Conservation (phyloP, 92 coral and sea anemone genomes). For the Isaurus tuberculatus region DNA sequence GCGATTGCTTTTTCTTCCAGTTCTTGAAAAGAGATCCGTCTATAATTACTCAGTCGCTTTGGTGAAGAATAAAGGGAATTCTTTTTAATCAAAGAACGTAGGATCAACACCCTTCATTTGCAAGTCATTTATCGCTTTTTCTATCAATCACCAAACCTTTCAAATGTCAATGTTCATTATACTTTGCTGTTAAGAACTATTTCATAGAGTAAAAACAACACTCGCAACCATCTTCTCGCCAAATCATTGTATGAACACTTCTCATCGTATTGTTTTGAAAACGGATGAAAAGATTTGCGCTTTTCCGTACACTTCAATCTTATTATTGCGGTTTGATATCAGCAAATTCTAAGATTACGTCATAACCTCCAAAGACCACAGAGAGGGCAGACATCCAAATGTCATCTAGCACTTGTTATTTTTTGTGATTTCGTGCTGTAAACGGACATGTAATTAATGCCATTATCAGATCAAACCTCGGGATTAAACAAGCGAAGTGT, state of each 20-base stretch:
- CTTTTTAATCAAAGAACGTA: not conserved
- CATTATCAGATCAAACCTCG: constrained; percentile 18
- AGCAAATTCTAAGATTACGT: not conserved
- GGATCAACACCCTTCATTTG: constrained; percentile 39
- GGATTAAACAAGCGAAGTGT: not conserved
- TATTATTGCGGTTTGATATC: not conserved
- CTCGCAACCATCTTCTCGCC: not conserved
- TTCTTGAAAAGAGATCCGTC: no score
- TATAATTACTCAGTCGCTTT: no score
- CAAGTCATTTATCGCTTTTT: constrained; percentile 46
- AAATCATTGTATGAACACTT: constrained; percentile 7
- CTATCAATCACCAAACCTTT: constrained; percentile 37
- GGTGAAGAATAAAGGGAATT: not conserved
- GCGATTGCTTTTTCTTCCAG: no score
- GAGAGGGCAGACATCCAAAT: constrained; percentile 6
- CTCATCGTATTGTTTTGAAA: not conserved
- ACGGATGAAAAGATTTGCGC: not conserved
- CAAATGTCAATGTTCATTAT: constrained; percentile 13
- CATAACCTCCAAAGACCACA: not conserved
- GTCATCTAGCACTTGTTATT: not conserved
- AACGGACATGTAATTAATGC: constrained; percentile 11
- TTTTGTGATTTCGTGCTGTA: constrained; percentile 17
- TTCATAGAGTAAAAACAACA: constrained; percentile 5
- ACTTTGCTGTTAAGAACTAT: not conserved
- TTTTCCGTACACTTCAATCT: not conserved